Base-by-base conservation (phyloP, 64 coral and sea anemone species). In the Platygyra sinensis region DNA sequence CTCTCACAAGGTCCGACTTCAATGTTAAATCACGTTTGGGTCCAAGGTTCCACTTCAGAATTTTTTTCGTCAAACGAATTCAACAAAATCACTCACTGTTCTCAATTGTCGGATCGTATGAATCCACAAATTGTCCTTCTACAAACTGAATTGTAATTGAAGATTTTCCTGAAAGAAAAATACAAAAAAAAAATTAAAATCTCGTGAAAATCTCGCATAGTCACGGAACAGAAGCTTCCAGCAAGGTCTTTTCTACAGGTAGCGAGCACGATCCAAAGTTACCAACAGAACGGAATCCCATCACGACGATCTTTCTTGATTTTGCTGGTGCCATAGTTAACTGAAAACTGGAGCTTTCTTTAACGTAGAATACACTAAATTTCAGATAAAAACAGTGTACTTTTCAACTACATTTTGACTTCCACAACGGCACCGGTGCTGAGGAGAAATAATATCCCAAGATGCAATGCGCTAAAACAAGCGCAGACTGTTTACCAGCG, bases 111-210 rank as follows among this genome's bases (percentile, higher is more conserved):
- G 97, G 97, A 90, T 99, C 97, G 69, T 99, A 99, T 13, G 97
- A 99, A 92, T 99, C 97, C 62, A 99, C 97, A 89, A 99, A 99
- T 57, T 99, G 97, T 36, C 94, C 94, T 86, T 99, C 97, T 30
- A 99, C 97, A 33, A 95, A 99, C 86, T 99, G 97, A 39, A 99
- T 99, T 32, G 97, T 99, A 71, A 99, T 91, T 17, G 97, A 99
- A 22, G 97, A 99, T 52, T 99, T 99, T 19, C 97, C 97, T 99
- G 77, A 27, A 75, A 77, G 24, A 77, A 60, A 72, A 93, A 86
- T 39, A 94, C 32, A n/a, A 27, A 20, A 20, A 5, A 57, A 1
- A 2, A 15, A 2, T 2, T n/a, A n/a, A 69, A 69, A 69, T 69
- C 18, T 5, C 17, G 18, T 5, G 60, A 65, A 65, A 65, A 65